Percentiles rank a stretch among this genome's conserved stretches.
Evolutionary conservation across 2,797 vertebrate genomes (phyloP).

Genomic region (Cephalopachus bancanus): DNA sequence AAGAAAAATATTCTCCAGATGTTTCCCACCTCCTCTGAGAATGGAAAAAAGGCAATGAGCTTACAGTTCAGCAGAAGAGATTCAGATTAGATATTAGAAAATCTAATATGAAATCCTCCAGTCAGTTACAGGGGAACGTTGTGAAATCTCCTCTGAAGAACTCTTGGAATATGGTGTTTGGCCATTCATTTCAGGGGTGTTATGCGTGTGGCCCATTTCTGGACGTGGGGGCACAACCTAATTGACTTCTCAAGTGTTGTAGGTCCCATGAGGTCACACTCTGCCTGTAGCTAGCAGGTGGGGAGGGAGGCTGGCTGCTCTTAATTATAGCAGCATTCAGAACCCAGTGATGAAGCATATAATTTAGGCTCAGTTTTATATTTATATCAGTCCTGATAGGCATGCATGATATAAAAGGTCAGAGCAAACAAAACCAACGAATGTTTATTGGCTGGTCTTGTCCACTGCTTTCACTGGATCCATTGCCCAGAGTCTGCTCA

Average conservation of each 20-base stretch:
- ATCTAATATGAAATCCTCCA: constrained; percentile 52
- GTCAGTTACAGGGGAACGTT: constrained; percentile 57
- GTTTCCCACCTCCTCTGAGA: constrained; percentile 77
- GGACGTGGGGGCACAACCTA: background rate
- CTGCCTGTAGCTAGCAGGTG: background rate
- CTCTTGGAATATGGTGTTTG: constrained; percentile 49
- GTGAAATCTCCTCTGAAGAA: constrained; percentile 68
- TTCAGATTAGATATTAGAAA: constrained; percentile 76
- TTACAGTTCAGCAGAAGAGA: constrained; percentile 72
- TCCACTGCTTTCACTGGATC: background rate
- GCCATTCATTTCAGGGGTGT: constrained; percentile 11
- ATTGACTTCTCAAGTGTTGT: background rate
- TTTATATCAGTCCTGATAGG: background rate
- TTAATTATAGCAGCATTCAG: constrained; percentile 23
- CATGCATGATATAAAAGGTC: background rate
- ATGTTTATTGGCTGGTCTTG: background rate
- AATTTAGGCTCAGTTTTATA: background rate
- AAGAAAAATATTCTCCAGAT: constrained; percentile 82
- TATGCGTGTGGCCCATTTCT: constrained; percentile 49
- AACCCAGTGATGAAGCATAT: background rate
- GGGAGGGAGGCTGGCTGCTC: background rate
- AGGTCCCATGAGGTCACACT: background rate
- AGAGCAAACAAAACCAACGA: constrained; percentile 48
- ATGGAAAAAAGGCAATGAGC: constrained; percentile 72
- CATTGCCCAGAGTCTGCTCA: background rate